A percentile compares a stretch with the other conserved stretches of the same genome.
These are phyloP conservation scores for Drosophila malerkotliana DNA, from an alignment of 1,140 invertebrate genomes.

Conservation along the genomic window DNA sequence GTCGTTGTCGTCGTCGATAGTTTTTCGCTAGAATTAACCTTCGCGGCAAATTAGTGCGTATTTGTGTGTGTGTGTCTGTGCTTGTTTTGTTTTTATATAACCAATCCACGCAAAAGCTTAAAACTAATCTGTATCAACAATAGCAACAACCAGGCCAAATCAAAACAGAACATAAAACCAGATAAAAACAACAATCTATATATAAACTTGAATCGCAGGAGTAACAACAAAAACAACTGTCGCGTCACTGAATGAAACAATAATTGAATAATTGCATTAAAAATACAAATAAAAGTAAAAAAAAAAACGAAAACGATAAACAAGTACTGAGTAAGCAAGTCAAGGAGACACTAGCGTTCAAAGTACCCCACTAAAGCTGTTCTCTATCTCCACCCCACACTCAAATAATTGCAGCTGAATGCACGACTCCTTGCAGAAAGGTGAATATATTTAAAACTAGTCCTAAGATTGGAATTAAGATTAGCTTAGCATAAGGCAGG, in stretches of 20 bases:
- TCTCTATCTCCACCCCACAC: slow-evolving; percentile 64
- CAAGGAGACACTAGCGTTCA: slow-evolving; percentile 31
- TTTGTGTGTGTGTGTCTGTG: slow-evolving; percentile 19
- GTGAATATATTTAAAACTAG: slow-evolving; percentile 69
- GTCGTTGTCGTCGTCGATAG: not conserved
- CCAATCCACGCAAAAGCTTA: slow-evolving; percentile 7
- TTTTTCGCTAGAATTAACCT: slow-evolving; percentile 7
- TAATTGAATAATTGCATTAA: slow-evolving; percentile 50
- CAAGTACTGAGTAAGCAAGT: slow-evolving; percentile 29
- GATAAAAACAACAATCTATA: slow-evolving; percentile 16
- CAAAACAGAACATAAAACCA: not conserved
- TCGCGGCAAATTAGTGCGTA: slow-evolving; percentile 28
- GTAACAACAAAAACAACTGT: slow-evolving; percentile 42
- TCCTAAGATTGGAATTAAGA: slow-evolving; percentile 42
- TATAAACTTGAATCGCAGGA: slow-evolving; percentile 27
- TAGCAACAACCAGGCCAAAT: slow-evolving; percentile 30
- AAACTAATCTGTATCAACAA: slow-evolving; percentile 21
- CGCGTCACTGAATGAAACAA: slow-evolving; percentile 42
- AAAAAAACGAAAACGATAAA: slow-evolving; percentile 21
- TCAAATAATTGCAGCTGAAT: slow-evolving; percentile 79
- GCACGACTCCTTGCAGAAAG: slow-evolving; percentile 80
- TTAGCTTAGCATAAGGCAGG: slow-evolving; percentile 36
- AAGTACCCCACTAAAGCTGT: slow-evolving; percentile 38
- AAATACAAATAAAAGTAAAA: slow-evolving; percentile 26
- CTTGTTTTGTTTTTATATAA: slow-evolving; percentile 29